Evolutionary conservation across 2,797 vertebrate genomes (phyloP).

Genomic region (Rallus crepitans): DNA sequence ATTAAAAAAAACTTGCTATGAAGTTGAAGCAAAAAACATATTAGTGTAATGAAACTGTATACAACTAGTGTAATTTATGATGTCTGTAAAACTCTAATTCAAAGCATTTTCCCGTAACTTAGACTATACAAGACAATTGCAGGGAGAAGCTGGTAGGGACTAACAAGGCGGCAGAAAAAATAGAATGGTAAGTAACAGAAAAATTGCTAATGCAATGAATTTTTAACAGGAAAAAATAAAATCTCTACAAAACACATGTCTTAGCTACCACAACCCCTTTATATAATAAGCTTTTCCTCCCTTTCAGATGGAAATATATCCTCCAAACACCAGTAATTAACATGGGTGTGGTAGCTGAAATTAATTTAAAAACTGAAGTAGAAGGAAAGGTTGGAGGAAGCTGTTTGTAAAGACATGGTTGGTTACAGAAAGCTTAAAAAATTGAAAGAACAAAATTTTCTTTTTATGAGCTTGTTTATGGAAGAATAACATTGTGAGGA

Average conservation of each 20-base stretch:
- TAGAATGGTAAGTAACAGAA: not conserved
- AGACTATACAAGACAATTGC: not conserved
- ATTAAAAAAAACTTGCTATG: not conserved
- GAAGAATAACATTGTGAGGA: not conserved
- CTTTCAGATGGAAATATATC: not conserved
- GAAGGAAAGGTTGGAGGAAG: not conserved
- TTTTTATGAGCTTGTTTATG: not conserved
- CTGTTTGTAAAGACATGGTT: not conserved
- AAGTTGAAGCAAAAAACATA: not conserved
- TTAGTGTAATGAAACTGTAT: not conserved
- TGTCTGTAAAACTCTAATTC: not conserved
- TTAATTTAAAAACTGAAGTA: not conserved
- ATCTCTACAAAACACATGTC: not conserved
- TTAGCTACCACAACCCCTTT: not conserved
- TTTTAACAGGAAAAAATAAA: not conserved
- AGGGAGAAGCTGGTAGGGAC: not conserved
- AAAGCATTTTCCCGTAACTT: not conserved
- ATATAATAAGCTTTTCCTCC: not conserved
- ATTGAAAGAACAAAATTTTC: not conserved
- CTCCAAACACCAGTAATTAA: not conserved
- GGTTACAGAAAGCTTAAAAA: not conserved
- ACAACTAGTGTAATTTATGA: not conserved
- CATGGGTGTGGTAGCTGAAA: not conserved
- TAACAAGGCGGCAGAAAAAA: not conserved
- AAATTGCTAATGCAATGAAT: not conserved